Base-by-base conservation (phyloP, 2,113 vertebrate genomes). In the Cynoglossus semilaevis region DNA sequence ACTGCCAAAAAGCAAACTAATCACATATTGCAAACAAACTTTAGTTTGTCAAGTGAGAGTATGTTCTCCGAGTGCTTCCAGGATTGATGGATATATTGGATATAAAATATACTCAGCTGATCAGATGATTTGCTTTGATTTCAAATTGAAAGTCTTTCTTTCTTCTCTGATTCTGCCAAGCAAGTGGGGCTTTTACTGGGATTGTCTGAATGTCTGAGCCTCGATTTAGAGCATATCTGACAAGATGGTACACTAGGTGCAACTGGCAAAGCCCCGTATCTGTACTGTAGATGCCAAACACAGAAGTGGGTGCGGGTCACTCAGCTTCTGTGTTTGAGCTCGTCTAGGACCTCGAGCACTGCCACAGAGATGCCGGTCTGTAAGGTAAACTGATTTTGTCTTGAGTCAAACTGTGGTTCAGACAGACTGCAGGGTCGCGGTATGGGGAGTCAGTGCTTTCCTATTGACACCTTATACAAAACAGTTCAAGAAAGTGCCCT, bases 401-500 rank as follows among this genome's bases (percentile, higher is more conserved):
- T 69, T 74, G 40, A 55, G 67, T 47, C 19, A 75, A 77, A 37
- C 42, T 75, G 72, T 78, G 77, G 77, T 70, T 67, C 70, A 85
- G 74, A 75, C 72, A 84, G 71, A 71, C 69, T 79, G 63, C 77
- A 86, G 82, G 80, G 72, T 85, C 40, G 38, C 18, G 44, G 58
- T 74, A 62, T 66, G 83, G 77, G 77, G 77, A 83, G 78, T 83
- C 76, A 67, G 78, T 71, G 76, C 76, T 84, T 80, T 77, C 37
- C 56, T 69, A 62, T 70, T 42, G 58, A 80, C 52, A 79, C 74
- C 74, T 84, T 66, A 70, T 61, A 81, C 79, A 70, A 80, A 76
- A 84, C 81, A 81, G 82, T 87, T 87, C 82, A 86, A 85, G 78
- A 86, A 85, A 81, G 85, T 79, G 79, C 56, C 79, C 64, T 36